Evolutionary conservation across 1,140 invertebrate genomes (phyloP), one percentile per base, ranked within the genome.

Genomic region (Plutomurus gul): DNA sequence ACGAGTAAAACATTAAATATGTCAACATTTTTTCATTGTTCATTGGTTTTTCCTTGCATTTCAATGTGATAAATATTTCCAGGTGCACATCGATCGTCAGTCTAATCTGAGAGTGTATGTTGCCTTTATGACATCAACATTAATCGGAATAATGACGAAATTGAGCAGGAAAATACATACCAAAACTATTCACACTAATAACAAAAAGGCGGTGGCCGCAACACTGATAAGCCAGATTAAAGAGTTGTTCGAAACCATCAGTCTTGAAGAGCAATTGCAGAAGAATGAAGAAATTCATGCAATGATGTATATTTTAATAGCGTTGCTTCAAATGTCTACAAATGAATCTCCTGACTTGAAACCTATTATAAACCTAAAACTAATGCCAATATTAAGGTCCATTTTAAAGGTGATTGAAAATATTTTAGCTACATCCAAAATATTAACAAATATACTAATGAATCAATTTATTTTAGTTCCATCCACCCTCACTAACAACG

Each of bases 141-240:
- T 84, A 3, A 73, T 81, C n/a, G 82, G 82, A 43, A 71, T 84
- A 22, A 22, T 84, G n/a, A 80, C 74, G 16, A 71, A 76, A 16
- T 40, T 72, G 16, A 81, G 77, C 40, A 40, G 39, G 65, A 70
- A 49, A 74, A 6, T 75, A 36, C 22, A 13, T 36, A 65, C 25
- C 4, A 73, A 79, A 22, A 22, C n/a, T 1, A 16, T 47, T 16
- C 46, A 76, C 13, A 30, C 0, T 11, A 80, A 49, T 33, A 49
- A 75, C 16, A 74, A 43, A 27, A 77, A 81, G 60, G 65, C 51
- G 18, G 72, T 81, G 1, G 27, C 76, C n/a, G 25, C 56, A 33
- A n/a, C 27, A 7, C 1, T 81, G 10, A 40, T 75, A 8, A 77
- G 40, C 37, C 65, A 80, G 33, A 46, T 80, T 37, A 20, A 43